Evolutionary conservation across 64 coral and sea anemone genomes (phyloP).

Genomic region (Montipora foliosa): DNA sequence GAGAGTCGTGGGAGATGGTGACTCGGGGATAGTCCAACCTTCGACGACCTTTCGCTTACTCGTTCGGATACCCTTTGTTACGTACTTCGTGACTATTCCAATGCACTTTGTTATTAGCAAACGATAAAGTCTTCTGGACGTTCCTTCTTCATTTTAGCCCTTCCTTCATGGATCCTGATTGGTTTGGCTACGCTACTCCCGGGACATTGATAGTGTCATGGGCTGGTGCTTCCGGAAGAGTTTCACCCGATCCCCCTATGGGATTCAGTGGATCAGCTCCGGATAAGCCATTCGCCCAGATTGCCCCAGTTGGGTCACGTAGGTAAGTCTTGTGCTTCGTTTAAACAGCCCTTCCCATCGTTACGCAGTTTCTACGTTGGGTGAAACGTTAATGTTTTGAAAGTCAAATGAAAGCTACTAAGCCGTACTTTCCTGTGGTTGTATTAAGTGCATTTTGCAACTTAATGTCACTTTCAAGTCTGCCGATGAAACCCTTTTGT

Average conservation of each 20-base stretch:
- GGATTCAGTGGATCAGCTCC: constrained; percentile 74
- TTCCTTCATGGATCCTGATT: constrained; percentile 89
- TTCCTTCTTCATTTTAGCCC: constrained; percentile 15
- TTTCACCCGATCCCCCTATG: constrained; percentile 70
- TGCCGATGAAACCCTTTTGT: too few relatives aligned
- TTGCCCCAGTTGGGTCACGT: constrained; percentile 40
- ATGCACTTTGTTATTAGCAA: too few relatives aligned
- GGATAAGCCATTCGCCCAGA: constrained; percentile 43
- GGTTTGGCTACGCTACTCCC: constrained; percentile 89
- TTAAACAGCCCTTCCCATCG: background rate
- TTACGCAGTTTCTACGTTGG: too few relatives aligned
- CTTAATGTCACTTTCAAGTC: background rate
- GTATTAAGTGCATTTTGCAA: too few relatives aligned
- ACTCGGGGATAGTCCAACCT: too few relatives aligned
- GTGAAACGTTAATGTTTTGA: background rate
- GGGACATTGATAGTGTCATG: constrained; percentile 87
- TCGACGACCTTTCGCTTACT: too few relatives aligned
- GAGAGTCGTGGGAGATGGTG: too few relatives aligned
- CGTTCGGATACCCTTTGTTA: too few relatives aligned
- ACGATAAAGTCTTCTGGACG: background rate
- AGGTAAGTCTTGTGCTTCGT: constrained; percentile 20
- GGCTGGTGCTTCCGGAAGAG: constrained; percentile 58
- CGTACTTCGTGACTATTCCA: too few relatives aligned
- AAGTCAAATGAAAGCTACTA: background rate
- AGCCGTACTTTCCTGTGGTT: too few relatives aligned